Evolutionary conservation across 92 coral and sea anemone genomes (phyloP), one percentile per base, ranked within the genome.

Genomic region (Palythoa grandiflora): DNA sequence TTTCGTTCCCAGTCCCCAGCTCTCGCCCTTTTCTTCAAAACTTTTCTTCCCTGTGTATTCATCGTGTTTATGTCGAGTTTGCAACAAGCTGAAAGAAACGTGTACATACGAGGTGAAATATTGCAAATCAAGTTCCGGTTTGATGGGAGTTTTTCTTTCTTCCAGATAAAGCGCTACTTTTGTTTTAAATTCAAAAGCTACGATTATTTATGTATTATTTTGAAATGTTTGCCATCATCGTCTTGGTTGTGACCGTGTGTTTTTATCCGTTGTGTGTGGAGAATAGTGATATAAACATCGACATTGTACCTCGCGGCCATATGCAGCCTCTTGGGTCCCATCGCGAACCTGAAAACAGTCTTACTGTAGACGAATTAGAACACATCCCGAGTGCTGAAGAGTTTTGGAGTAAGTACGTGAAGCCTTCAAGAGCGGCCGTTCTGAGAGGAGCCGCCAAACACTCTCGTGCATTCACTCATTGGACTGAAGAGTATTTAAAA

Each of bases 401-500:
- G 66, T 96, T 96, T 38, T 96, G 99, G 99, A 87, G 47, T 5
- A 90, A 92, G n/a, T 96, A 95, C 83, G 98, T 96, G n/a, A 93
- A 83, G 21, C 95, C 95, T 11, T 95, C 98, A 11, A 91, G 90
- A 75, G 95, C 98, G 20, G 94, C 93, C 11, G 96, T 95, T 20
- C 80, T 96, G 3, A 89, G 96, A 28, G 98, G 98, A 2, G 96
- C 98, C 7, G 98, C 98, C 0, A 96, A 93, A 77, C 89, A 90
- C 50, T 90, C 94, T 3, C 89, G 80, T 54, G 98, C 95, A 9
- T 95, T 96, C 44, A 88, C 94, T 0, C 68, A 84, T 40, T 96
- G 98, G 98, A 96, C 98, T 1, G 98, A 96, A 37, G 90, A 90
- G 11, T 96, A 92, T 77, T 54, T 96, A 73, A 88, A 84, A 55